phyloP scores from a whole-genome alignment of 2,797 vertebrate species.

The Sandelia bainsii region DNA sequence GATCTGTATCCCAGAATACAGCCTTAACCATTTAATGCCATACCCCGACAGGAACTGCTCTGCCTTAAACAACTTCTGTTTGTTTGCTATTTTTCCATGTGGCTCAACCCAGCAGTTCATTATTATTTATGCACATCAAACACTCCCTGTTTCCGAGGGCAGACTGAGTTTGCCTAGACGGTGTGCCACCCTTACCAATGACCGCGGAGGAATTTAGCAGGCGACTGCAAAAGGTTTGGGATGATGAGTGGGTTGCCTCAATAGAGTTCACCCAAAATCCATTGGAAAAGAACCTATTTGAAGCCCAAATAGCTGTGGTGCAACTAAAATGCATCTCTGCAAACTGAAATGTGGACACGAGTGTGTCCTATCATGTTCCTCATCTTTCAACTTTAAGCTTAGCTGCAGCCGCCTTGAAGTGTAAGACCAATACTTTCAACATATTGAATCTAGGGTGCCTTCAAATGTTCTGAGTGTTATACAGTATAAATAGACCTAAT shows the following conservation, averaged over 20 bases:
- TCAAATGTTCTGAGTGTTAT: constrained; percentile 43
- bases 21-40: constrained; percentile 32
- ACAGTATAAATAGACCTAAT: constrained; percentile 71
- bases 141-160: constrained; percentile 70
- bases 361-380: constrained; percentile 22
- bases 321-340: constrained; percentile 48
- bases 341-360: constrained; percentile 35
- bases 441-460: constrained; percentile 36
- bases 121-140: constrained; percentile 85
- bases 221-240: constrained; percentile 62
- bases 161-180: constrained; percentile 70
- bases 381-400: not conserved
- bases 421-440: constrained; percentile 36
- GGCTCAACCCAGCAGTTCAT: constrained; percentile 69
- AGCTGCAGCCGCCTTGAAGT: constrained; percentile 24
- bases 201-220: constrained; percentile 75
- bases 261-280: constrained; percentile 74
- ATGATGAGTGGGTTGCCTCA: constrained; percentile 51
- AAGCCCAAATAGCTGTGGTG: constrained; percentile 80
- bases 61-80: constrained; percentile 81
- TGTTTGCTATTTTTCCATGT: constrained; percentile 82
- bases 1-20: constrained; percentile 73
- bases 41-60: constrained; percentile 78
- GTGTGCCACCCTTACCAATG: constrained; percentile 67
- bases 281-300: constrained; percentile 63